phyloP scores from a whole-genome alignment of 2,113 vertebrate genomes.

The Osmerus mordax region DNA sequence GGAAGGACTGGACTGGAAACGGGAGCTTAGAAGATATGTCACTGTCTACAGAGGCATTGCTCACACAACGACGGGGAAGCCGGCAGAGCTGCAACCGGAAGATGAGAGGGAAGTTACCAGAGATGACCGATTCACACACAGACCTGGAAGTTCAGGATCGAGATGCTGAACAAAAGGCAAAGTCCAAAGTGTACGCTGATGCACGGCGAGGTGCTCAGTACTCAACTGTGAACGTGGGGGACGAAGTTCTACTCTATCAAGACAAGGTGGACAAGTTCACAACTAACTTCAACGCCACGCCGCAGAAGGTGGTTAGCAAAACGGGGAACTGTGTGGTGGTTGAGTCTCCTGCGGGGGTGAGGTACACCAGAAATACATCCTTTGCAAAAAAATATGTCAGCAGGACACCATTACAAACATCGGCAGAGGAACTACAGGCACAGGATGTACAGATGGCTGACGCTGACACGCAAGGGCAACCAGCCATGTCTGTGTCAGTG shows the following conservation, averaged over 20 bases:
- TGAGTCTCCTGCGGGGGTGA: conserved; percentile 15
- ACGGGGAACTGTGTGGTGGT: conserved; percentile 20
- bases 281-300: conserved; percentile 26
- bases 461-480: background rate
- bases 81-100: background rate
- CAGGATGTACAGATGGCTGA: background rate
- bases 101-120: conserved; percentile 21
- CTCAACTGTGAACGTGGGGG: conserved; percentile 11
- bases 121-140: background rate
- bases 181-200: conserved; percentile 23
- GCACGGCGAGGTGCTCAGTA: background rate
- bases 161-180: conserved; percentile 16
- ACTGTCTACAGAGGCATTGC: no score
- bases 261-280: conserved; percentile 20
- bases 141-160: background rate
- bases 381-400: conserved; percentile 1
- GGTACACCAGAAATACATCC: conserved; percentile 11
- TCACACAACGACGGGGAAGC: background rate
- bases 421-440: background rate
- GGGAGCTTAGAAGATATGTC: background rate
- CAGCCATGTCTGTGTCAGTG: background rate
- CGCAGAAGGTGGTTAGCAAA: conserved; percentile 18
- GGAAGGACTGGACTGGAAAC: conserved; percentile 18
- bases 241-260: conserved; percentile 13
- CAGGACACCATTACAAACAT: background rate